Evolutionary conservation across 1,140 invertebrate species (phyloP).

Genomic region (Drosophila elegans): DNA sequence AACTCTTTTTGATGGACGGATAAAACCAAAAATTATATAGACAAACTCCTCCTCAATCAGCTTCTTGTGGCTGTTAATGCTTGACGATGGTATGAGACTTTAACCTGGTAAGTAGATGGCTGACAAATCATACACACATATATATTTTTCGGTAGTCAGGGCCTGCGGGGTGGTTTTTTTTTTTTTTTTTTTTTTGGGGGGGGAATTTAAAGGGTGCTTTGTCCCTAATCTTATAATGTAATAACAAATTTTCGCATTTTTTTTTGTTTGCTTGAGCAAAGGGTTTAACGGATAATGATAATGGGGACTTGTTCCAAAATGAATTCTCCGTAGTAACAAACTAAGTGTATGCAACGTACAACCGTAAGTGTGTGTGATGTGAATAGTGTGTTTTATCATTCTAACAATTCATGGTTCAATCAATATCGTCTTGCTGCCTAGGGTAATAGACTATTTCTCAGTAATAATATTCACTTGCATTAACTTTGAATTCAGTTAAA

Average conservation of each 20-base stretch:
- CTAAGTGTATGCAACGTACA: slow-evolving; percentile 66
- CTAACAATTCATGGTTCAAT: slow-evolving; percentile 57
- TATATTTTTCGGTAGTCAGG: slow-evolving; percentile 30
- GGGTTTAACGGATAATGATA: slow-evolving; percentile 24
- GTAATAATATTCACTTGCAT: slow-evolving; percentile 61
- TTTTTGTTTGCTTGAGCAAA: slow-evolving; percentile 53
- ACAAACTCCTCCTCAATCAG: slow-evolving; percentile 29
- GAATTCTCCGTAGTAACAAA: slow-evolving; percentile 44
- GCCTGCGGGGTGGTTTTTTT: slow-evolving; percentile 16
- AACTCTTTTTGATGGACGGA: slow-evolving; percentile 83
- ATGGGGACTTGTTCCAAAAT: slow-evolving; percentile 12
- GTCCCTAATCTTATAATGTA: slow-evolving; percentile 51
- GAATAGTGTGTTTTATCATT: slow-evolving; percentile 32
- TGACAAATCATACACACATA: slow-evolving; percentile 41
- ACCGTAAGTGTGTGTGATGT: slow-evolving; percentile 70
- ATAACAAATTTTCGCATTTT: slow-evolving; percentile 40
- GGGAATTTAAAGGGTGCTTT: slow-evolving; percentile 1
- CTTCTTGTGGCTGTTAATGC: slow-evolving; percentile 13
- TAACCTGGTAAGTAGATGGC: slow-evolving; percentile 35
- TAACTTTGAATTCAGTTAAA: slow-evolving; percentile 59
- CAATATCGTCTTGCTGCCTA: slow-evolving; percentile 29
- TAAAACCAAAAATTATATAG: slow-evolving; percentile 80
- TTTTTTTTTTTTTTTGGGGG: neutral
- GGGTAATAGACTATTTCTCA: slow-evolving; percentile 53
- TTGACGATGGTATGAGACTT: slow-evolving; percentile 35